Percentiles rank a stretch among this genome's conserved stretches.
phyloP scores from a whole-genome alignment of 2,797 vertebrate genomes.

The Cyprinodon diabolis region DNA sequence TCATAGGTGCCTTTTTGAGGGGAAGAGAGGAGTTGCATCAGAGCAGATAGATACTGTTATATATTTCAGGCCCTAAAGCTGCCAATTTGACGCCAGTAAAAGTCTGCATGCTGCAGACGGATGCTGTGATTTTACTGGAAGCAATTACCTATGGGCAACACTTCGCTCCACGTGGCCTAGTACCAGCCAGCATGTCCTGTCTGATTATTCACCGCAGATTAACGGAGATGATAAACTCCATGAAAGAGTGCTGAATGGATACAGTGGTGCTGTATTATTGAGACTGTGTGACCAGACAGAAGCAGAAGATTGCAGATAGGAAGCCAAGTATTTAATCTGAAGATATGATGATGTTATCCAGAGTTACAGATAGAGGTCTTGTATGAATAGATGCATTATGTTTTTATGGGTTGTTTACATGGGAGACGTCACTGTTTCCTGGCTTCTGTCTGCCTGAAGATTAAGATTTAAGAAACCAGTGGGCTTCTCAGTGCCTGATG shows the following conservation, averaged over 20 bases:
- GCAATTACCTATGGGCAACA: slow-evolving; percentile 61
- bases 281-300: slow-evolving; percentile 49
- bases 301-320: slow-evolving; percentile 48
- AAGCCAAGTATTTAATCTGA: slow-evolving; percentile 21
- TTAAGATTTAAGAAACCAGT: slow-evolving; percentile 44
- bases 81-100: slow-evolving; percentile 72
- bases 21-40: slow-evolving; percentile 24
- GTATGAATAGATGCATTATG: slow-evolving; percentile 53
- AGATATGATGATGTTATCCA: slow-evolving; percentile 17
- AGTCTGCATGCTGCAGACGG: slow-evolving; percentile 59
- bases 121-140: slow-evolving; percentile 66
- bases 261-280: slow-evolving; percentile 44
- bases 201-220: slow-evolving; percentile 34
- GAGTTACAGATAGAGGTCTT: slow-evolving; percentile 31
- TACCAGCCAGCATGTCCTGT: slow-evolving; percentile 36
- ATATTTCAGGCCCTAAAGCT: slow-evolving; percentile 31
- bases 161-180: slow-evolving; percentile 27
- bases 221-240: slow-evolving; percentile 42
- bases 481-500: slow-evolving; percentile 12
- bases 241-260: slow-evolving; percentile 30
- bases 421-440: slow-evolving; percentile 17
- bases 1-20: slow-evolving; percentile 16
- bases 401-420: slow-evolving; percentile 10
- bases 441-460: slow-evolving; percentile 32
- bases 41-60: slow-evolving; percentile 17